Base-by-base conservation (phyloP, 2,113 vertebrate species). In the Melanerpes aurifrons region DNA sequence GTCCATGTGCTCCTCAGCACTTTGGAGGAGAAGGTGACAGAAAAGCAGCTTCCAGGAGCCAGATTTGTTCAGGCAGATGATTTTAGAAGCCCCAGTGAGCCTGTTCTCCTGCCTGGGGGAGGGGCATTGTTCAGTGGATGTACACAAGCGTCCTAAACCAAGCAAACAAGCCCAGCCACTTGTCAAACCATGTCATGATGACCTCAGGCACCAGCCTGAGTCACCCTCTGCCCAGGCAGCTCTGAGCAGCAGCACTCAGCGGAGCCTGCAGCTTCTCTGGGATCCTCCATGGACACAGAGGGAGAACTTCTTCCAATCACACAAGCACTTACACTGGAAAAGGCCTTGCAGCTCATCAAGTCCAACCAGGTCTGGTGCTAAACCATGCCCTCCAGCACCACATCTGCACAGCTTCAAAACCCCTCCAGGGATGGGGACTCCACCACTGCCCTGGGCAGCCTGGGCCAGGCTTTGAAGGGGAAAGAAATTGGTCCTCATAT, bases 181-280 rank as follows among this genome's bases (percentile, higher is more conserved):
- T 29, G 72, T 78, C 28, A 47, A 69, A 6, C 24, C 50, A 21
- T 88, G 95, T 96, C 59, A 2, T 57, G 82, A 1, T 94, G 95
- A 97, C 87, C 96, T 88, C 15, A 10, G 3, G 18, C 3, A 7
- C 11, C 7, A 4, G 28, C 8, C 18, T 3, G 29, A 47, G 7
- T 47, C 50, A 2, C 25, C 72, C 58, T 54, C 6, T 12, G n/a
- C 43, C 4, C 17, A 45, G 75, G 7, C 31, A 6, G 22, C 64
- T 47, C 35, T 7, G 35, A 28, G 57, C 54, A 29, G 66, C 53
- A 14, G 54, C 29, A 0, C 53, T 32, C 5, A 4, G 4, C 10
- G 1, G 40, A 53, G 77, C 20, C 0, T 3, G 3, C 12, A 4
- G 35, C 2, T 2, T 1, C 0, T 2, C 70, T 26, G 86, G 37